Percentiles rank a stretch among this genome's conserved stretches.
phyloP scores from a whole-genome alignment of 2,888 invertebrate species.

The Lasiommata megera region DNA sequence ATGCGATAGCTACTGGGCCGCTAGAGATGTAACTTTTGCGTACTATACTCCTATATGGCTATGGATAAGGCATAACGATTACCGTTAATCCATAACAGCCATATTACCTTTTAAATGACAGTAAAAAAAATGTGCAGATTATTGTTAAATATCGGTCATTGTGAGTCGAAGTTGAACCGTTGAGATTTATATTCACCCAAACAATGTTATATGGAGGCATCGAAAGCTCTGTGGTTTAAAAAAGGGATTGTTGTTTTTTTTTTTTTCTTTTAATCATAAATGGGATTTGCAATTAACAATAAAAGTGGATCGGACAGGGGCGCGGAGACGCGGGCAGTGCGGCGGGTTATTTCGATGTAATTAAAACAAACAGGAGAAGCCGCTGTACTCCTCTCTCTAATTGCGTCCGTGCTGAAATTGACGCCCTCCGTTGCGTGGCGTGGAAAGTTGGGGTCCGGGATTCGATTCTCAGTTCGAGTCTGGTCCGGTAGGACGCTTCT shows the following conservation, averaged over 20 bases:
- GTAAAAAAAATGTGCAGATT: neutral
- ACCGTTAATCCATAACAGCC: neutral
- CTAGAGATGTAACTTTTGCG: too few relatives aligned
- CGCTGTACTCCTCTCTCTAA: conserved; percentile 75
- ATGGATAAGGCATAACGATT: too few relatives aligned
- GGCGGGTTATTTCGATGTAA: conserved; percentile 71
- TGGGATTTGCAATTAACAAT: conserved; percentile 68
- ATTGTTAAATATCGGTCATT: neutral
- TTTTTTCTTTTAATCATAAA: conserved; percentile 49
- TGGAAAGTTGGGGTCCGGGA: too few relatives aligned
- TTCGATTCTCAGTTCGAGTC: too few relatives aligned
- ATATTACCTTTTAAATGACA: neutral
- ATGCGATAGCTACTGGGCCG: too few relatives aligned
- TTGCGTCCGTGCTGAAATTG: conserved; percentile 77
- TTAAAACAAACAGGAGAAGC: conserved; percentile 78
- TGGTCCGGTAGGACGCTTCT: too few relatives aligned
- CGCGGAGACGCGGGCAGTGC: conserved; percentile 46
- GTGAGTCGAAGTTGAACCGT: neutral
- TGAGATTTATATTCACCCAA: conserved; percentile 10
- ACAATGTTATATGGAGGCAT: neutral
- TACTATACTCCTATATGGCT: too few relatives aligned
- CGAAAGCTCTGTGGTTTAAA: conserved; percentile 3
- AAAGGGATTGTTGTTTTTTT: conserved; percentile 22
- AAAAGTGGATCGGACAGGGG: conserved; percentile 54
- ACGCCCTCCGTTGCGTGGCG: too few relatives aligned